These are phyloP conservation scores for Orthosia gothica DNA, from an alignment of 2,888 invertebrate genomes.

Conservation along the genomic window DNA sequence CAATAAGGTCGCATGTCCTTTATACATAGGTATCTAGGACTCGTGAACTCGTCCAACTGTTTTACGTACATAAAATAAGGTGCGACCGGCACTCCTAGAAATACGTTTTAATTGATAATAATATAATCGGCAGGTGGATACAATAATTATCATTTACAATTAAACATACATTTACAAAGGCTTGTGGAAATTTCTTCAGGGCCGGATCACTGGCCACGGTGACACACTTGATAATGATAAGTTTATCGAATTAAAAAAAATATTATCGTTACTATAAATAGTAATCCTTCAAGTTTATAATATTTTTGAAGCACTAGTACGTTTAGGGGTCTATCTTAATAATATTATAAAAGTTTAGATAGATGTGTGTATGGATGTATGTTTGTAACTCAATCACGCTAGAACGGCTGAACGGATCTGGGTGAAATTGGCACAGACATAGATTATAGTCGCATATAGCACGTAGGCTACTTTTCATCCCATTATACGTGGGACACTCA, in stretches of 20 bases:
- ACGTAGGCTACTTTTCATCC: too few species aligned
- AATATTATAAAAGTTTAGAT: too few species aligned
- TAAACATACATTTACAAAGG: constrained; percentile 16
- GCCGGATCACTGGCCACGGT: not conserved
- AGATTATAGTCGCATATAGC: too few species aligned
- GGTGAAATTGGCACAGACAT: too few species aligned
- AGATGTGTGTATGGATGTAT: too few species aligned
- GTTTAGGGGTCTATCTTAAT: not conserved
- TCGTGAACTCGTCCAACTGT: not conserved
- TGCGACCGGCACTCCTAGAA: constrained; percentile 13
- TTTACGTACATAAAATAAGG: not conserved
- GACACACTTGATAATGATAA: constrained; percentile 39
- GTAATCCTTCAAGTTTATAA: not conserved
- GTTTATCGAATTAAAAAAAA: constrained; percentile 25
- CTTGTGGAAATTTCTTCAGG: constrained; percentile 41
- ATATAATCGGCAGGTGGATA: constrained; percentile 28
- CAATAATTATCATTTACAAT: constrained; percentile 22
- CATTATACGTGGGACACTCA: too few species aligned
- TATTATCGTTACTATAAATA: constrained; percentile 22
- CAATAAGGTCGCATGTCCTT: not conserved
- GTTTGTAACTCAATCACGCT: too few species aligned
- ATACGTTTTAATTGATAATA: constrained; percentile 8
- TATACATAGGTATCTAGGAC: not conserved
- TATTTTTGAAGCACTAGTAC: not conserved
- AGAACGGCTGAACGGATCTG: too few species aligned